Evolutionary conservation across 2,888 invertebrate genomes (phyloP), one percentile per base, ranked within the genome.

Genomic region (Drosophila atroscutellata): DNA sequence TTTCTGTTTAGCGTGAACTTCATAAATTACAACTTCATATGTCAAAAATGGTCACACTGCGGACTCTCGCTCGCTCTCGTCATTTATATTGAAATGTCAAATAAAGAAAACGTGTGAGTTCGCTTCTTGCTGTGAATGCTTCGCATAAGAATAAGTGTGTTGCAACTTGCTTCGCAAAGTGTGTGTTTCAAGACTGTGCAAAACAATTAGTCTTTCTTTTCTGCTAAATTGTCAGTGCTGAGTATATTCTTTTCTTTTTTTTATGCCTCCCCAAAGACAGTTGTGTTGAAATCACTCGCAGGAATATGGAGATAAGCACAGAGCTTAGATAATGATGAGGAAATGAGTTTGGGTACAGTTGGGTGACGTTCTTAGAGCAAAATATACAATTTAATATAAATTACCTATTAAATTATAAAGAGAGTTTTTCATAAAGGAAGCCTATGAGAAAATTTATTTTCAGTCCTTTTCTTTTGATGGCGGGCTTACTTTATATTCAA

Each of bases 1-100:
- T 66, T 62, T 45, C n/a, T 54, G 45, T 47, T 60, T 51, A 39
- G 69, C 50, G 45, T 37, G 67, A 82, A 86, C 80, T 88, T 88
- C 86, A 86, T 86, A 86, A 86, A 88, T 86, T 88, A 88, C 82
- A 80, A 71, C 89, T 84, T 86, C 75, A 88, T 88, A 82, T 77
- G 89, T 88, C 86, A 88, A 66, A 84, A 80, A 73, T 84, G 60
- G 75, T 64, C 74, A 70, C 73, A 73, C 70, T 65, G 49, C 56
- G 60, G 62, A 55, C 56, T 52, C 28, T 32, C 59, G 5, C 26
- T 18, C 26, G 11, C 24, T 37, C 26, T 37, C n/a, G 82, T 86
- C 89, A 86, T 86, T 86, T 86, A 88, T 86, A 80, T 86, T 77
- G 68, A 82, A 79, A 84, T 67, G 89, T 84, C 89, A 86, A 84